phyloP scores from a whole-genome alignment of 2,113 vertebrate genomes.

The Ctenomys sociabilis region DNA sequence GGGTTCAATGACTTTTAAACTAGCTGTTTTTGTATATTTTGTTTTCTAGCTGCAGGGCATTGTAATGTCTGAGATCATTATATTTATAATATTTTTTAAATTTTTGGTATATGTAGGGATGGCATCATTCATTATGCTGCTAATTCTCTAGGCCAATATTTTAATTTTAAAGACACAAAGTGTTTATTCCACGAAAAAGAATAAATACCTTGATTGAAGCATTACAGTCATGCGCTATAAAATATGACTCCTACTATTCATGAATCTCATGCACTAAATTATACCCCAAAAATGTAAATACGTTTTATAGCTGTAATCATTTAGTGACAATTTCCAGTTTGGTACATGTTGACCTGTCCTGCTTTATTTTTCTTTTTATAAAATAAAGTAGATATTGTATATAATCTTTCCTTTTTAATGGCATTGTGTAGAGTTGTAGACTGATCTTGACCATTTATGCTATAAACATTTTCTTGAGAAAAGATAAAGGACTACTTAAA shows the following conservation, averaged over 20 bases:
- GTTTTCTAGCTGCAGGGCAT: not conserved
- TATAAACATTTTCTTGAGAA: not conserved
- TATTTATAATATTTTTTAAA: not conserved
- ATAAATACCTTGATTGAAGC: not conserved
- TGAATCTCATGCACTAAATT: not conserved
- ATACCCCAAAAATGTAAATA: not conserved
- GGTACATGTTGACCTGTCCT: not conserved
- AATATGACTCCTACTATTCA: not conserved
- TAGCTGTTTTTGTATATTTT: not conserved
- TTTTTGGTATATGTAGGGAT: slow-evolving; percentile 5
- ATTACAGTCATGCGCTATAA: not conserved
- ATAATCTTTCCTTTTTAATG: not conserved
- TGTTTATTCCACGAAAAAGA: not conserved
- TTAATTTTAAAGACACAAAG: not conserved
- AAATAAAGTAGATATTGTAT: not conserved
- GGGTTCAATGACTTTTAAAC: slow-evolving; percentile 19
- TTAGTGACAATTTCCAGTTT: not conserved
- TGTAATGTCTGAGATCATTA: not conserved
- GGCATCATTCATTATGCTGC: not conserved
- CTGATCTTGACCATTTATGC: not conserved
- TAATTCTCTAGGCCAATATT: not conserved
- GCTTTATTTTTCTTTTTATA: not conserved
- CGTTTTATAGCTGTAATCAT: not conserved
- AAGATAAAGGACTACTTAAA: not conserved
- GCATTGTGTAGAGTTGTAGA: not conserved